phyloP scores from a whole-genome alignment of 2,888 invertebrate species.

The Eupithecia subfuscata region DNA sequence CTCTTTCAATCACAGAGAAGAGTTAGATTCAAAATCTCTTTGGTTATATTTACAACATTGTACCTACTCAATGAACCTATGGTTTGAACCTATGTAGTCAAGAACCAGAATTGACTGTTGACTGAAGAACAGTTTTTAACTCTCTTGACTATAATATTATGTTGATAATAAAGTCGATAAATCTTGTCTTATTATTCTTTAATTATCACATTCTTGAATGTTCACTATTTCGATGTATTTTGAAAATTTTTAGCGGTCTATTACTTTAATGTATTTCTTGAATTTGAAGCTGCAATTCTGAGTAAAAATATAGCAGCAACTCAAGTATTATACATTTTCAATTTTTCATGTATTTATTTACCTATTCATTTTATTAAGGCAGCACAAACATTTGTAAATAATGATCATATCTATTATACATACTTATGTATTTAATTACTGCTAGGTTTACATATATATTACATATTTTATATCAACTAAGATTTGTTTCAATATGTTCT shows the following conservation, averaged over 20 bases:
- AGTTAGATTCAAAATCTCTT: constrained; percentile 60
- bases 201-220: neutral
- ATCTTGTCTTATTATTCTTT: neutral
- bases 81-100: neutral
- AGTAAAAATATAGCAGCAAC: neutral
- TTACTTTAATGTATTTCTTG: neutral
- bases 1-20: constrained; percentile 5
- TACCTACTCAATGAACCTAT: constrained; percentile 44
- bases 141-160: neutral
- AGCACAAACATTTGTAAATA: neutral
- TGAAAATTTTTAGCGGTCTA: neutral
- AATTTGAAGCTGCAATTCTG: neutral
- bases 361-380: neutral
- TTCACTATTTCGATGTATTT: neutral
- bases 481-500: neutral
- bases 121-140: neutral
- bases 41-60: constrained; percentile 71
- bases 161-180: neutral
- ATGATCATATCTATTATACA: constrained; percentile 5
- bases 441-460: neutral
- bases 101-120: neutral
- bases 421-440: constrained; percentile 3
- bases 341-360: no score
- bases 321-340: neutral
- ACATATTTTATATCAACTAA: neutral